A percentile compares a stretch with the other conserved stretches of the same genome.
These are phyloP conservation scores for Acrobasis consociella DNA, from an alignment of 2,888 invertebrate genomes.

Conservation along the genomic window DNA sequence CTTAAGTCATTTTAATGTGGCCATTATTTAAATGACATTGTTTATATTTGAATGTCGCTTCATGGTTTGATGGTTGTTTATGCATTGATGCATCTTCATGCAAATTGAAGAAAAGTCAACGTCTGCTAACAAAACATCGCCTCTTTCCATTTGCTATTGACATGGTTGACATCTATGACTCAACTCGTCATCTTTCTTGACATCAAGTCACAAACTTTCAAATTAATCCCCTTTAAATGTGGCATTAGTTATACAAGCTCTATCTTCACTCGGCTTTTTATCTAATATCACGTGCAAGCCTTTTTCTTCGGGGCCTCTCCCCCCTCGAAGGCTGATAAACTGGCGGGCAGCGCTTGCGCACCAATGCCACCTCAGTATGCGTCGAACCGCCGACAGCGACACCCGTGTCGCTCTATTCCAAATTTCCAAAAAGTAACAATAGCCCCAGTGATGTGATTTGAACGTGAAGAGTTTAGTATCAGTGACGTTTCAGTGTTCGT, in stretches of 20 bases:
- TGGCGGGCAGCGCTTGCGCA: constrained; percentile 70
- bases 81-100: background rate
- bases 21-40: background rate
- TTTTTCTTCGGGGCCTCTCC: constrained; percentile 68
- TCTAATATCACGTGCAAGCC: constrained; percentile 73
- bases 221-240: background rate
- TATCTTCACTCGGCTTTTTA: constrained; percentile 39
- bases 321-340: constrained; percentile 77
- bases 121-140: background rate
- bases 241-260: background rate
- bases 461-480: constrained; percentile 43
- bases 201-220: constrained; percentile 4
- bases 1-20: too few relatives aligned
- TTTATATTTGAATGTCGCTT: background rate
- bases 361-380: constrained; percentile 66
- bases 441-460: constrained; percentile 52
- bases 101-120: constrained; percentile 2
- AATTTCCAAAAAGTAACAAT: constrained; percentile 29
- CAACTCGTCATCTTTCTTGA: background rate
- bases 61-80: background rate
- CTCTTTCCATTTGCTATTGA: background rate
- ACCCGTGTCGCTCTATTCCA: constrained; percentile 46
- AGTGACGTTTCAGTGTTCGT: constrained; percentile 49
- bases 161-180: background rate
- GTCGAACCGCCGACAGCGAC: constrained; percentile 49